Evolutionary conservation across 92 coral and sea anemone species (phyloP).

Genomic region (Siderastrea siderea): DNA sequence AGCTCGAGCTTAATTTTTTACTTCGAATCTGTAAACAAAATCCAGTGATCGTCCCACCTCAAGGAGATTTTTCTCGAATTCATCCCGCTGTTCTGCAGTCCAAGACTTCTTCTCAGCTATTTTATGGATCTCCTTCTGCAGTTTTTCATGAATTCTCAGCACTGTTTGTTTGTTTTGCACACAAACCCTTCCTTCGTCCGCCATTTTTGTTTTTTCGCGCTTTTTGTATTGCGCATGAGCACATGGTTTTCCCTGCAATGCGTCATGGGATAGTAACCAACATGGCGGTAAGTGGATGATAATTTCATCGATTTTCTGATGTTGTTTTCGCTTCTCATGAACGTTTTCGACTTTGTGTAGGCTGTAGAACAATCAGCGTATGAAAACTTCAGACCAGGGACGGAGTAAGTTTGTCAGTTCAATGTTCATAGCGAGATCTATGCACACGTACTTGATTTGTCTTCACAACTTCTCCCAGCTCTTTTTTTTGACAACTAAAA

Average conservation of each 20-base stretch:
- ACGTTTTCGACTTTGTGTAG: not conserved
- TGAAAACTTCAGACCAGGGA: slow-evolving; percentile 15
- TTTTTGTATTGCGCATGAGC: slow-evolving; percentile 90
- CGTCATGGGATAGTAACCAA: slow-evolving; percentile 52
- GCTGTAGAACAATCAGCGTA: slow-evolving; percentile 19
- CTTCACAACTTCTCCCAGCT: no score
- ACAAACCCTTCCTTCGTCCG: slow-evolving; percentile 77
- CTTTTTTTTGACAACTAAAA: no score
- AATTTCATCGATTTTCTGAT: not conserved
- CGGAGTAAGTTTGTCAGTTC: slow-evolving; percentile 15
- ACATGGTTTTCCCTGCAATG: slow-evolving; percentile 16
- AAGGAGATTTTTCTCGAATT: slow-evolving; percentile 73
- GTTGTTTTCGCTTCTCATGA: slow-evolving; percentile 1
- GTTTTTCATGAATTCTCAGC: slow-evolving; percentile 71
- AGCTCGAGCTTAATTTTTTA: not conserved
- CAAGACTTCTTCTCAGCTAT: slow-evolving; percentile 78
- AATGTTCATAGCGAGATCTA: no score
- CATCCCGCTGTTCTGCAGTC: slow-evolving; percentile 68
- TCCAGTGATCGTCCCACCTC: slow-evolving; percentile 65
- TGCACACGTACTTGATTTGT: no score
- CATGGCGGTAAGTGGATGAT: slow-evolving; percentile 76
- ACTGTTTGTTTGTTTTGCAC: slow-evolving; percentile 65
- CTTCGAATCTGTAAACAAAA: not conserved
- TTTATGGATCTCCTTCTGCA: slow-evolving; percentile 72
- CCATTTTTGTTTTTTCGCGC: slow-evolving; percentile 95